Conservation (phyloP, 2,888 invertebrate genomes). For the Drosophila austrosaltans region DNA sequence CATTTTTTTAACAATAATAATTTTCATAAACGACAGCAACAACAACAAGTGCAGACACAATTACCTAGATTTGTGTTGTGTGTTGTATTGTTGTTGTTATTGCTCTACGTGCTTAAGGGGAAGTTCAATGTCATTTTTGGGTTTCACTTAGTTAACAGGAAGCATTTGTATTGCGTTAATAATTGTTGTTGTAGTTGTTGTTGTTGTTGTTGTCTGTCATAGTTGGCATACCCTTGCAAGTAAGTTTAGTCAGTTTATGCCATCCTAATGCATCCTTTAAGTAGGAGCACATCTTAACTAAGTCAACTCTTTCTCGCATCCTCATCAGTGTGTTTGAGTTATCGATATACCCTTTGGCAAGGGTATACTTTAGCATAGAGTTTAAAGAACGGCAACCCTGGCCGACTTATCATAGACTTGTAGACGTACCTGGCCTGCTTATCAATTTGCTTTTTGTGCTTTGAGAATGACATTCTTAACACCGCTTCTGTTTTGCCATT, state of each 20-base stretch:
- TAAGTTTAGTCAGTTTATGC: neutral
- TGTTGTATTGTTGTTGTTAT: conserved; percentile 32
- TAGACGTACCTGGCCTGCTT: conserved; percentile 29
- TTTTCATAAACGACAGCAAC: conserved; percentile 36
- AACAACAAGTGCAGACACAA: conserved; percentile 56
- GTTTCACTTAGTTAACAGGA: conserved; percentile 51
- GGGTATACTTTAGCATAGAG: neutral
- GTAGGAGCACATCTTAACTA: too few relatives aligned
- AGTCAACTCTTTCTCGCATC: too few relatives aligned
- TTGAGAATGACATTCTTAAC: conserved; percentile 4
- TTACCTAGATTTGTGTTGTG: conserved; percentile 64
- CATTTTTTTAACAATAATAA: conserved; percentile 50
- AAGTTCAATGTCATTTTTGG: conserved; percentile 63
- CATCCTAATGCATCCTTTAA: neutral
- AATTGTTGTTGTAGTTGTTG: too few relatives aligned
- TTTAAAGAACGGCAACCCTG: conserved; percentile 24
- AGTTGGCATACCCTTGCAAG: neutral
- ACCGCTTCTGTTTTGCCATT: conserved; percentile 31
- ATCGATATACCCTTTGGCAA: neutral
- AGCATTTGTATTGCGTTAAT: conserved; percentile 33
- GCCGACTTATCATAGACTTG: conserved; percentile 41
- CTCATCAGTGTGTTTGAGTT: neutral
- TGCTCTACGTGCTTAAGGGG: conserved; percentile 44
- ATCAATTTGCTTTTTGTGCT: conserved; percentile 37
- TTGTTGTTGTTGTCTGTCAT: neutral